Evolutionary conservation across 2,888 invertebrate species (phyloP).

Genomic region (Branchinecta sandiegonensis): DNA sequence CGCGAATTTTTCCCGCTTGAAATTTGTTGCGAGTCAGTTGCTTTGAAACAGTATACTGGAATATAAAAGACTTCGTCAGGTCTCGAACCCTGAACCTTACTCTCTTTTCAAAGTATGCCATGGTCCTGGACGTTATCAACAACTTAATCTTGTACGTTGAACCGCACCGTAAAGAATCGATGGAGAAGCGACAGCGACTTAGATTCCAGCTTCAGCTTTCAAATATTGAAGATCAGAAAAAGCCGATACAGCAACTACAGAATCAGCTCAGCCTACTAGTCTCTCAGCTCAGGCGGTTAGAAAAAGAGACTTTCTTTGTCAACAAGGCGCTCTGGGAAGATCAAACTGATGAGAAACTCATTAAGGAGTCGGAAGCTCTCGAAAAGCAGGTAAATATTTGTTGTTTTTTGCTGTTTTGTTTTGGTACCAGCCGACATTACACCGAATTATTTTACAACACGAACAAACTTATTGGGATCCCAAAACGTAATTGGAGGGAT

Average conservation of each 20-base stretch:
- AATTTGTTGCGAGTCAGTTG: no score
- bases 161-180: slow-evolving; percentile 78
- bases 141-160: slow-evolving; percentile 91
- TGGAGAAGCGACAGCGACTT: slow-evolving; percentile 77
- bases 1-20: no score
- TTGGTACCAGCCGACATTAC: no score
- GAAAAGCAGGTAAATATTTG: slow-evolving; percentile 45
- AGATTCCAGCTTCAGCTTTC: slow-evolving; percentile 84
- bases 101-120: slow-evolving; percentile 56
- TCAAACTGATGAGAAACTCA: slow-evolving; percentile 34
- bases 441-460: not conserved
- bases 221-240: slow-evolving; percentile 75
- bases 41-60: no score
- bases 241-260: slow-evolving; percentile 80
- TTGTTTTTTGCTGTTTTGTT: not conserved
- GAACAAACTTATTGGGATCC: not conserved
- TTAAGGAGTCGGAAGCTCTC: slow-evolving; percentile 53
- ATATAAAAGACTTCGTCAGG: no score
- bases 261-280: slow-evolving; percentile 48
- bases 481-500: no score
- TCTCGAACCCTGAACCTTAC: no score
- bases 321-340: slow-evolving; percentile 62
- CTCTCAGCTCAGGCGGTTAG: slow-evolving; percentile 65
- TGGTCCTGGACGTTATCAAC: slow-evolving; percentile 95
- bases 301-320: slow-evolving; percentile 74